Percentiles rank a stretch among this genome's conserved stretches.
phyloP scores from a whole-genome alignment of 2,797 vertebrate genomes.

The Artibeus jamaicensis region DNA sequence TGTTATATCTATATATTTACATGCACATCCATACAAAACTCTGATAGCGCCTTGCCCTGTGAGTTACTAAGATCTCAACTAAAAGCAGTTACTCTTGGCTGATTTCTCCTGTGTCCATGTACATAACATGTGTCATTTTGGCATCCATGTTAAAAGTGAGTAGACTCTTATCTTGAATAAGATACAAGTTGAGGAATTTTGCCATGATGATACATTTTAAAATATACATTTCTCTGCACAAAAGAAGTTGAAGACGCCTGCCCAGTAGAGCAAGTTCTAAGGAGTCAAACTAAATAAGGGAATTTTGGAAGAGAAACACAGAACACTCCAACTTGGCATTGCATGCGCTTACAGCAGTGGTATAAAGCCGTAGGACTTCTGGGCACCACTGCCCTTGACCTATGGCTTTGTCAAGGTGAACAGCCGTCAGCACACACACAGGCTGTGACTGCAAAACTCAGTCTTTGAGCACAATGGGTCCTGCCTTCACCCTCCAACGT shows the following conservation, averaged over 20 bases:
- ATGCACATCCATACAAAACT: neutral
- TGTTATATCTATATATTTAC: no score
- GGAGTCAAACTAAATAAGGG: constrained; percentile 38
- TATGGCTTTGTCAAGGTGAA: constrained; percentile 11
- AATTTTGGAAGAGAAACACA: constrained; percentile 52
- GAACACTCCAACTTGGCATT: constrained; percentile 71
- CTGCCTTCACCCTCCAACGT: constrained; percentile 70
- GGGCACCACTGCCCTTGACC: constrained; percentile 78
- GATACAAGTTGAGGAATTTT: neutral
- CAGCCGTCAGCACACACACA: constrained; percentile 76
- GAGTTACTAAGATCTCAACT: neutral
- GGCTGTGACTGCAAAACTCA: constrained; percentile 71
- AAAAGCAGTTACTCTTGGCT: neutral
- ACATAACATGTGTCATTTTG: neutral
- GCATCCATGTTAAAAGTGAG: neutral
- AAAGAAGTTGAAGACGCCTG: neutral
- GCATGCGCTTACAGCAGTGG: constrained; percentile 71
- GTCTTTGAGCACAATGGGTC: constrained; percentile 70
- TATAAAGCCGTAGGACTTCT: constrained; percentile 73
- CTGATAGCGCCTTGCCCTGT: neutral
- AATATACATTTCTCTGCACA: neutral
- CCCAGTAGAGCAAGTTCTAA: neutral
- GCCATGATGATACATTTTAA: neutral
- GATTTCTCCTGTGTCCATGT: neutral
- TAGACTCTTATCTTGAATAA: constrained; percentile 2